Evolutionary conservation across 2,888 invertebrate species (phyloP).

Genomic region (Hypsopygia costalis): DNA sequence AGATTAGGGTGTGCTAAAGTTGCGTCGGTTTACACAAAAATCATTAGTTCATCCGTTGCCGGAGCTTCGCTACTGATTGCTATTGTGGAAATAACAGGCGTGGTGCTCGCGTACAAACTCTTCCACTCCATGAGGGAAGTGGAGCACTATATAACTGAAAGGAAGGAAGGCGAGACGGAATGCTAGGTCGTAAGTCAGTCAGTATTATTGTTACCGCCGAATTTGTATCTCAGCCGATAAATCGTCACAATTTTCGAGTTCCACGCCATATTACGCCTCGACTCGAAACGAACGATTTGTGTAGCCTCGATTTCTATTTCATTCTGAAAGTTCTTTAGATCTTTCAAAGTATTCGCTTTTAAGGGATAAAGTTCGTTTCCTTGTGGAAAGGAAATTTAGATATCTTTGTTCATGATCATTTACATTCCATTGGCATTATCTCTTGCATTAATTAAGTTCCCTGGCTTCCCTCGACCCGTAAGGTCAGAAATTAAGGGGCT

Average conservation of each 20-base stretch:
- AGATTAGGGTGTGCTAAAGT: conserved; percentile 73
- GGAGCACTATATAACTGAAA: conserved; percentile 69
- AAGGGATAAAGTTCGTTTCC: conserved; percentile 55
- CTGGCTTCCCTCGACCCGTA: conserved; percentile 30
- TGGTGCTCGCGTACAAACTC: conserved; percentile 62
- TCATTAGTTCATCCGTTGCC: conserved; percentile 68
- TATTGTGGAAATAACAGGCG: conserved; percentile 57
- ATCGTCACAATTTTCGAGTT: conserved; percentile 14
- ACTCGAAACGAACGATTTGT: conserved; percentile 16
- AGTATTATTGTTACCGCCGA: conserved; percentile 16
- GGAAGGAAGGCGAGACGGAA: conserved; percentile 72
- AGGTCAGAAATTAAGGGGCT: conserved; percentile 44
- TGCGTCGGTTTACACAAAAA: conserved; percentile 71
- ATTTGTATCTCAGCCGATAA: conserved; percentile 2
- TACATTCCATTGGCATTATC: conserved; percentile 34
- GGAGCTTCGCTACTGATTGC: conserved; percentile 63
- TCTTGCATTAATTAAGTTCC: conserved; percentile 13
- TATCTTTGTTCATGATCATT: conserved; percentile 37
- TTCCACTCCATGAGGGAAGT: conserved; percentile 66
- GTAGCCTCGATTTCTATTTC: conserved; percentile 11
- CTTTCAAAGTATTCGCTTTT: conserved; percentile 26
- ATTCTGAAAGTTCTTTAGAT: conserved; percentile 9
- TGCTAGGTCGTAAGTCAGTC: conserved; percentile 40
- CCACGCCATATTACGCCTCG: conserved; percentile 17
- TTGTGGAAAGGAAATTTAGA: conserved; percentile 47